Conservation (phyloP, 2,113 vertebrate genomes). For the Picathartes gymnocephalus region DNA sequence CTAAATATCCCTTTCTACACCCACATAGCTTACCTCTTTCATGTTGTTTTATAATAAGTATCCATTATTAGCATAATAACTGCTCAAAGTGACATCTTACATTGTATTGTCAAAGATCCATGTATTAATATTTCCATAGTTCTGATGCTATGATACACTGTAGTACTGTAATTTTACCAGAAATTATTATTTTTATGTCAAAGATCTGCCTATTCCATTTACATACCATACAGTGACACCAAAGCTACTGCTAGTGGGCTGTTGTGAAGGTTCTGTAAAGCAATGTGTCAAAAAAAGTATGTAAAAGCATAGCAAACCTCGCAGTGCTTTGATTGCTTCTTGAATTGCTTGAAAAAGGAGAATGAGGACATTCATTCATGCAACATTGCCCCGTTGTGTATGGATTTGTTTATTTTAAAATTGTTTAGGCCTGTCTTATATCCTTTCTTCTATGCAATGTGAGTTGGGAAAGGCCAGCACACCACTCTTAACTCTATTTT, state of each 20-base stretch:
- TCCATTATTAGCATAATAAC: constrained; percentile 50
- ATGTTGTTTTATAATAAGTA: constrained; percentile 64
- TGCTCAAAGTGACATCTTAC: constrained; percentile 60
- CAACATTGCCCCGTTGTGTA: not conserved
- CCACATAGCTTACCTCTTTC: constrained; percentile 53
- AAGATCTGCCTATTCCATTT: constrained; percentile 46
- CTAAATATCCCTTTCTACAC: constrained; percentile 36
- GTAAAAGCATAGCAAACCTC: not conserved
- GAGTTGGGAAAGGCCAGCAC: not conserved
- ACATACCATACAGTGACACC: constrained; percentile 32
- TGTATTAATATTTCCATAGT: constrained; percentile 63
- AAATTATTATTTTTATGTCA: constrained; percentile 63
- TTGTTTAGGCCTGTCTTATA: constrained; percentile 18
- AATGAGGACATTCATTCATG: not conserved
- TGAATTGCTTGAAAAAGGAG: not conserved
- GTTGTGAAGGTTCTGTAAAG: constrained; percentile 4
- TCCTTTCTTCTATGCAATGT: not conserved
- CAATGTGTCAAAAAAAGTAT: constrained; percentile 18
- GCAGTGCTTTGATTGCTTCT: constrained; percentile 20
- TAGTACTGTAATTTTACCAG: constrained; percentile 50
- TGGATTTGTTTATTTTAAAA: constrained; percentile 30
- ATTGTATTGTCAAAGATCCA: constrained; percentile 57
- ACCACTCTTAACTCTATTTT: not conserved
- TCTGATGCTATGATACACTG: constrained; percentile 47
- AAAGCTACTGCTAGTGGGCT: constrained; percentile 28